Conservation (phyloP, 1,140 invertebrate species). For the Paraescarpia echinospica region DNA sequence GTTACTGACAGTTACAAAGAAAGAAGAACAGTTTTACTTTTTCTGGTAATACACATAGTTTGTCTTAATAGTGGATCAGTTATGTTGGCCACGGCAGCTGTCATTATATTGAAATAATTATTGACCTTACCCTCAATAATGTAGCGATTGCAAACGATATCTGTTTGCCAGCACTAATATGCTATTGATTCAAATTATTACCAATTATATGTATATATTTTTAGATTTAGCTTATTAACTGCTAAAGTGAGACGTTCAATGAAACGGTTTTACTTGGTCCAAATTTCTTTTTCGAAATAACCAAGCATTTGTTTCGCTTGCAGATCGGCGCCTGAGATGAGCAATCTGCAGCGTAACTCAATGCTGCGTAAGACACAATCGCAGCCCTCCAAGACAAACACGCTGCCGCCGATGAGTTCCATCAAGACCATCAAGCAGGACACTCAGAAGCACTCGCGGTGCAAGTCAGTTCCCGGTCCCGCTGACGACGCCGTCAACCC, state of each 20-base stretch:
- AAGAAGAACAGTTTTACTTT: neutral
- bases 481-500: constrained; percentile 15
- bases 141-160: too few species aligned
- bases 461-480: constrained; percentile 46
- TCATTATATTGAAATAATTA: too few species aligned
- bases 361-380: constrained; percentile 59
- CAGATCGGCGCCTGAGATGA: constrained; percentile 60
- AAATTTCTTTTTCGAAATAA: too few species aligned
- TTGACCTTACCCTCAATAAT: too few species aligned
- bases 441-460: constrained; percentile 41
- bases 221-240: too few species aligned
- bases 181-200: too few species aligned
- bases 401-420: constrained; percentile 29
- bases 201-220: too few species aligned
- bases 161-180: too few species aligned
- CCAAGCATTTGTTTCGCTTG: constrained; percentile 22
- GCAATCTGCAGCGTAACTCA: constrained; percentile 47
- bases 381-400: constrained; percentile 41
- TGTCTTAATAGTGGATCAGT: too few species aligned
- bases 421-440: constrained; percentile 36
- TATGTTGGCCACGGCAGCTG: too few species aligned
- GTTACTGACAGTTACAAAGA: neutral
- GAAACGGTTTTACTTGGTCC: too few species aligned
- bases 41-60: neutral
- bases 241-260: too few species aligned